These are phyloP conservation scores for Drosophila kuntzei DNA, from an alignment of 2,888 invertebrate species.

Conservation along the genomic window DNA sequence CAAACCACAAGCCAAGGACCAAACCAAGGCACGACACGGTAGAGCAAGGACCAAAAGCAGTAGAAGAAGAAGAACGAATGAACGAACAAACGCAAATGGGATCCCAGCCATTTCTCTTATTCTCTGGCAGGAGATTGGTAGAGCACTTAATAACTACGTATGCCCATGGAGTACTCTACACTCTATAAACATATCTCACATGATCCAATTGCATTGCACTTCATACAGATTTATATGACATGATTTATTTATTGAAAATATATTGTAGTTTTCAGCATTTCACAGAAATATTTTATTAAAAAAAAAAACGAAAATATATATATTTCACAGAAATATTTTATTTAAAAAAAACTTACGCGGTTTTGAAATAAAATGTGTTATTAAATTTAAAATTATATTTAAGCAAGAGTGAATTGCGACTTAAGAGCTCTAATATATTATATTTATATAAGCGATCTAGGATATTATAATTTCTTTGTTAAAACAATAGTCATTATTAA, in stretches of 20 bases:
- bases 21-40: constrained; percentile 3
- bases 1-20: constrained; percentile 57
- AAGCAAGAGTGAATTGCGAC: too few relatives aligned
- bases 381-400: too few relatives aligned
- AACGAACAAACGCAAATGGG: constrained; percentile 19
- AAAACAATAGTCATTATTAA: too few relatives aligned
- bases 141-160: constrained; percentile 22
- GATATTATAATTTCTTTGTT: too few relatives aligned
- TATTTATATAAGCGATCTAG: too few relatives aligned
- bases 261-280: neutral
- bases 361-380: too few relatives aligned
- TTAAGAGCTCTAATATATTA: too few relatives aligned
- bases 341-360: too few relatives aligned
- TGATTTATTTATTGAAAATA: neutral
- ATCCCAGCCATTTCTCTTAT: constrained; percentile 3
- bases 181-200: neutral
- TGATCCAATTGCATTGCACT: neutral
- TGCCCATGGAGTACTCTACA: neutral
- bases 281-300: neutral
- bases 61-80: neutral
- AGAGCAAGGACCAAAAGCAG: neutral
- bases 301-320: too few relatives aligned
- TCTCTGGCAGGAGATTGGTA: neutral
- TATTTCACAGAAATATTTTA: too few relatives aligned
- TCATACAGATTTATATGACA: neutral